These are phyloP conservation scores for Epiperipatus broadwayi DNA, from an alignment of 2,888 invertebrate species.

Conservation along the genomic window DNA sequence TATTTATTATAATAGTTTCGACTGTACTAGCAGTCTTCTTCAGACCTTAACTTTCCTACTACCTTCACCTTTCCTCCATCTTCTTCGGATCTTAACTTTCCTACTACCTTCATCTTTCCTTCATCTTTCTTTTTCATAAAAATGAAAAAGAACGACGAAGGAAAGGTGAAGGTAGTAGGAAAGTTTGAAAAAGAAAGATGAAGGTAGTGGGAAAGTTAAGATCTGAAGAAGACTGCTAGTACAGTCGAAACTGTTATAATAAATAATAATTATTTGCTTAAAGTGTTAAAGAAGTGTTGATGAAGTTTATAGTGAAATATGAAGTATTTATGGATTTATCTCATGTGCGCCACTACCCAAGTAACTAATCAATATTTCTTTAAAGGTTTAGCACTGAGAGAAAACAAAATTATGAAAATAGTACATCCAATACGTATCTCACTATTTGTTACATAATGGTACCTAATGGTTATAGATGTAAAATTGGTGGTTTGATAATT, in stretches of 20 bases:
- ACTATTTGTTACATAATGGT: too few relatives aligned
- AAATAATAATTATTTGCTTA: too few relatives aligned
- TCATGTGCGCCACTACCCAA: too few relatives aligned
- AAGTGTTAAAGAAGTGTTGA: too few relatives aligned
- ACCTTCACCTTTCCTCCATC: slow-evolving; percentile 20
- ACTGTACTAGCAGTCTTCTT: slow-evolving; percentile 1
- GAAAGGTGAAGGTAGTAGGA: slow-evolving; percentile 9
- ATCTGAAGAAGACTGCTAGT: slow-evolving; percentile 6
- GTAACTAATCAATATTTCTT: too few relatives aligned
- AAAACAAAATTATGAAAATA: too few relatives aligned
- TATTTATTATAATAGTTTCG: slow-evolving; percentile 7
- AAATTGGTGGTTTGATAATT: too few relatives aligned
- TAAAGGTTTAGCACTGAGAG: too few relatives aligned
- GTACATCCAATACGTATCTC: too few relatives aligned
- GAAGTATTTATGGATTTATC: too few relatives aligned
- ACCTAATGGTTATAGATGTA: too few relatives aligned
- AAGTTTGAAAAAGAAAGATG: slow-evolving; percentile 8
- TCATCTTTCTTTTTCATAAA: slow-evolving; percentile 10
- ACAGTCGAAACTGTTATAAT: slow-evolving; percentile 9
- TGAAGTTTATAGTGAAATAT: too few relatives aligned
- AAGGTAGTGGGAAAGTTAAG: slow-evolving; percentile 1
- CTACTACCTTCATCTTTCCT: slow-evolving; percentile 7
- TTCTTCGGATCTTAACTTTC: slow-evolving; percentile 19
- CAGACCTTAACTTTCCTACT: slow-evolving; percentile 12
- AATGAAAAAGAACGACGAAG: slow-evolving; percentile 8